Conservation (phyloP, 2,888 invertebrate species). For the Thymelicus sylvestris region DNA sequence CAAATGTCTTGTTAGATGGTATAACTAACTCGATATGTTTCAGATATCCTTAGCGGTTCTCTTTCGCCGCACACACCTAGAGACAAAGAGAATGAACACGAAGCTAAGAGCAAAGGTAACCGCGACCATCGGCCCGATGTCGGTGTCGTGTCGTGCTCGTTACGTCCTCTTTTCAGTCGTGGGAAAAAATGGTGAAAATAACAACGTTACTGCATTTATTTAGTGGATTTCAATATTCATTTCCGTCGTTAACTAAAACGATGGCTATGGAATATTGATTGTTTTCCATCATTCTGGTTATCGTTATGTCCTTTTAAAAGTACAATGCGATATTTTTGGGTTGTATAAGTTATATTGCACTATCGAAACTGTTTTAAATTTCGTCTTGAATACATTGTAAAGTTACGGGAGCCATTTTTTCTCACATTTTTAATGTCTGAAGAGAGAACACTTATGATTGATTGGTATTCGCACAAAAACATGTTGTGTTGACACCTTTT, state of each 20-base stretch:
- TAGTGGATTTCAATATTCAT: constrained; percentile 7
- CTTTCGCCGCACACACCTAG: constrained; percentile 85
- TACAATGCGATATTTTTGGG: too few relatives aligned
- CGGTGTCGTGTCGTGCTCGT: constrained; percentile 63
- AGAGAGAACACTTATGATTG: constrained; percentile 65
- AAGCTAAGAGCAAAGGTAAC: constrained; percentile 90
- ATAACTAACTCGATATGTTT: constrained; percentile 69
- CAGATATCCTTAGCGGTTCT: constrained; percentile 91
- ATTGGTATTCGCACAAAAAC: constrained; percentile 73
- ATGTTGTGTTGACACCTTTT: constrained; percentile 49
- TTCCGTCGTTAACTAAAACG: not conserved
- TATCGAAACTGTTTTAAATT: not conserved
- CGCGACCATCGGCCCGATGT: constrained; percentile 46
- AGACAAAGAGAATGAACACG: constrained; percentile 90
- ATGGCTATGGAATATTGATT: constrained; percentile 2
- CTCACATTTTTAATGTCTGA: constrained; percentile 39
- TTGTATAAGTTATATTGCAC: too few relatives aligned
- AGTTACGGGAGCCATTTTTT: constrained; percentile 21
- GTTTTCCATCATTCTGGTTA: not conserved
- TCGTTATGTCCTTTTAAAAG: not conserved
- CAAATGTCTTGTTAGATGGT: constrained; percentile 37
- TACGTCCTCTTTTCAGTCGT: constrained; percentile 54
- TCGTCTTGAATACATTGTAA: not conserved
- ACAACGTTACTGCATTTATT: not conserved
- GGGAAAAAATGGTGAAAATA: constrained; percentile 23